phyloP scores from a whole-genome alignment of 2,797 vertebrate genomes.

The Sebastiscus albofasciatus region DNA sequence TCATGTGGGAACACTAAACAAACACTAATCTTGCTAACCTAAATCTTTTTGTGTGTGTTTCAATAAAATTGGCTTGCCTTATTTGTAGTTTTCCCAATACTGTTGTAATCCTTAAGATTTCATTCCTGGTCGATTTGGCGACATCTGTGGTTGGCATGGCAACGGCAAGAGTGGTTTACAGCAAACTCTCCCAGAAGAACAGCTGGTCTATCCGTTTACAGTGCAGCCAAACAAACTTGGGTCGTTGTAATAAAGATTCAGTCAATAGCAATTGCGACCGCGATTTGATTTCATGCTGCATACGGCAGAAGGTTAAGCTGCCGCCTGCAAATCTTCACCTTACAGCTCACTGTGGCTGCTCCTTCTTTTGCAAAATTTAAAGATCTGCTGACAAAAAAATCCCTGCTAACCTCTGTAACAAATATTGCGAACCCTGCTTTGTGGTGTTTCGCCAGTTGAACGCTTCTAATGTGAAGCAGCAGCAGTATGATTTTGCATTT shows the following conservation, averaged over 20 bases:
- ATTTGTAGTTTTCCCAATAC: neutral
- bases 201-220: neutral
- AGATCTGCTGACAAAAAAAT: neutral
- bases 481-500: too few species aligned
- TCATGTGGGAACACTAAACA: neutral
- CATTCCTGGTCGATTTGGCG: neutral
- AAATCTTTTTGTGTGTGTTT: neutral
- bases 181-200: neutral
- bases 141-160: neutral
- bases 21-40: neutral
- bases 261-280: neutral
- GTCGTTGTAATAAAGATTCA: neutral
- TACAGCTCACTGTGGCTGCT: neutral
- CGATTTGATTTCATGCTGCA: neutral
- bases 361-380: neutral
- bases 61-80: neutral
- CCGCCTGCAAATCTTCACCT: neutral
- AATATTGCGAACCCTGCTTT: neutral
- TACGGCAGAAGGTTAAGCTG: neutral
- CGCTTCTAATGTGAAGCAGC: neutral
- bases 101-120: too few species aligned
- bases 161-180: neutral
- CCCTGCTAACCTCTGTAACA: too few species aligned
- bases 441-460: neutral
- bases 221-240: neutral